Base-by-base conservation (phyloP, 1,140 invertebrate species). In the Papilio dardanus region DNA sequence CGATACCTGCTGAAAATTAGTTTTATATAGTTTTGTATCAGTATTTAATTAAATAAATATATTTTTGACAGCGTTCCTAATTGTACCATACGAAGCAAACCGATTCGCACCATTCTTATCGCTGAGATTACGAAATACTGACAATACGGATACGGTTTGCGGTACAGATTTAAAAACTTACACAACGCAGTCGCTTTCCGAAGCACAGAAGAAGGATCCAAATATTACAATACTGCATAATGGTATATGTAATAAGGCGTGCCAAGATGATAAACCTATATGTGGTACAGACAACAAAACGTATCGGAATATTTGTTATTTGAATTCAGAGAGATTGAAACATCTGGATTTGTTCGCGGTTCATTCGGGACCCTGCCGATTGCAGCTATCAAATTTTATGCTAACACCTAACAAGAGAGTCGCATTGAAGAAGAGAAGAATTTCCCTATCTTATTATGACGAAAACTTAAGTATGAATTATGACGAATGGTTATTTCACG, bases 271-370 rank as follows among this genome's bases (percentile, higher is more conserved):
- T 12, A 33, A n/a, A 33, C 65, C 65, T 10, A 19, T 67, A 33
- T 67, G 65, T 35, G 65, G 16, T 19, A 67, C 16, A 2, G 16
- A 67, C 19, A 31, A 67, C 33, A 67, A 35, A 67, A 67, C 65
- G 8, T 67, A 67, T 67, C 65, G 65, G 2, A 67, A 67, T 67
- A 67, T 67, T 67, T 67, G 65, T 10, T 21, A 67, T 30, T 30
- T 67, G n/a, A 35, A 67, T 35, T 67, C 21, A 31, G 65, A 31
- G 35, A 67, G 19, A n/a, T 33, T 16, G 8, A 21, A 67, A 67
- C 65, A 67, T 19, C 10, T 21, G 10, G 65, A 67, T 67, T 35
- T 67, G 10, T 35, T 67, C 5, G 30, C 30, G 8, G 33, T 67
- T n/a, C 65, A 67, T 8, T 33, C 31, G 10, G 65, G 65, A 19